Evolutionary conservation across 2,888 invertebrate species (phyloP).

Genomic region (Pemphredon lugubris): DNA sequence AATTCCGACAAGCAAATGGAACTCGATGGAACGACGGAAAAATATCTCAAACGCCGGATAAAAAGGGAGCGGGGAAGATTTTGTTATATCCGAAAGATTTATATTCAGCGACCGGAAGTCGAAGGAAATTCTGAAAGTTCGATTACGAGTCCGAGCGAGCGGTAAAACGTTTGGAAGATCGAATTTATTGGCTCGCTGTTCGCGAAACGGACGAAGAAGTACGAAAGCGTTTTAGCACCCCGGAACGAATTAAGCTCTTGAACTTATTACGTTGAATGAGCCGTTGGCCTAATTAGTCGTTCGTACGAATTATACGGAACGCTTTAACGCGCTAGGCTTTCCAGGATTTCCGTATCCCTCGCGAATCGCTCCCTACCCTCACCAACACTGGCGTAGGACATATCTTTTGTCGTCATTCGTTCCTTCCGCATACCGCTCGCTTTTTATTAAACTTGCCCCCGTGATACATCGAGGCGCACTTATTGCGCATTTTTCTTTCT

Average conservation of each 20-base stretch:
- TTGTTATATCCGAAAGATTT: no score
- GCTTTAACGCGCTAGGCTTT: slow-evolving; percentile 21
- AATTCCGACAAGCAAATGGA: background rate
- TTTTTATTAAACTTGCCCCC: no score
- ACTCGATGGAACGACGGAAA: background rate
- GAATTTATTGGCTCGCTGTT: no score
- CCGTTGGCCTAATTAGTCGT: slow-evolving; percentile 39
- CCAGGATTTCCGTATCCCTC: slow-evolving; percentile 7
- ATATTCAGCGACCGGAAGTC: no score
- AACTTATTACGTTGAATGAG: slow-evolving; percentile 21
- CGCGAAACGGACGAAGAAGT: slow-evolving; percentile 25
- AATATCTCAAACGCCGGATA: background rate
- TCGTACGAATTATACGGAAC: slow-evolving; percentile 17
- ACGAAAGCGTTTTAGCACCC: slow-evolving; percentile 13
- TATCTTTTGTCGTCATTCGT: no score
- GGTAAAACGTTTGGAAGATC: slow-evolving; percentile 3
- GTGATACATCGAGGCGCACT: no score
- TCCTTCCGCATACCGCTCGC: no score
- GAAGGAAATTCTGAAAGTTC: slow-evolving; percentile 1
- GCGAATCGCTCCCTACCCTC: no score
- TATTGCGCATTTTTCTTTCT: no score
- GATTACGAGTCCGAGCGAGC: no score
- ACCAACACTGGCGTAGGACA: no score
- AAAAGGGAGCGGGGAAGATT: no score
- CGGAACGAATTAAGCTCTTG: slow-evolving; percentile 26